Evolutionary conservation across 1,140 invertebrate species (phyloP).

Genomic region (Pinna nobilis): DNA sequence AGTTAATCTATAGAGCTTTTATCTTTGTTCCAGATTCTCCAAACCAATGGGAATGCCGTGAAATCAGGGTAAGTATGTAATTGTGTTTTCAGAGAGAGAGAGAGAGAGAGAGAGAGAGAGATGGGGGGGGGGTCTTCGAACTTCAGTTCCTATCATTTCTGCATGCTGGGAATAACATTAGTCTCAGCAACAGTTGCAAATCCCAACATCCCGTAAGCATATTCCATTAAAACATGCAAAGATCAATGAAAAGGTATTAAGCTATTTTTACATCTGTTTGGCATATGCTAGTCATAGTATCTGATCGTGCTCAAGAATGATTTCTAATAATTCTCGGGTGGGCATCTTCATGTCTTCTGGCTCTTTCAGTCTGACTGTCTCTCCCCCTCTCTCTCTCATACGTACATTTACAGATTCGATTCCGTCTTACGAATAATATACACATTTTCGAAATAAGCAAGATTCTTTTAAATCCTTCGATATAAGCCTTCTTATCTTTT

Average conservation of each 20-base stretch:
- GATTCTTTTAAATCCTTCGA: not conserved
- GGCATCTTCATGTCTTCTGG: too few relatives aligned
- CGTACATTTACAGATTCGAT: too few relatives aligned
- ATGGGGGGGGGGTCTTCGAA: not conserved
- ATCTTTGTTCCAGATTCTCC: constrained; percentile 11
- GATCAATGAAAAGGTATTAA: too few relatives aligned
- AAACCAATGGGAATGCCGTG: constrained; percentile 10
- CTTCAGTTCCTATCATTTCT: not conserved
- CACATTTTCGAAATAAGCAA: not conserved
- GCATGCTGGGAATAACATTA: too few relatives aligned
- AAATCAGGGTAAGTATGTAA: not conserved
- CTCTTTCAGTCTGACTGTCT: too few relatives aligned
- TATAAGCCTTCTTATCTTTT: not conserved
- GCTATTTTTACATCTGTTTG: too few relatives aligned
- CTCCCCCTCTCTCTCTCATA: too few relatives aligned
- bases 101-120: not conserved
- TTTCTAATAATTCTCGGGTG: too few relatives aligned
- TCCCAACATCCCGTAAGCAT: not conserved
- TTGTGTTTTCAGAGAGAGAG: not conserved
- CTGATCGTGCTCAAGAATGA: too few relatives aligned
- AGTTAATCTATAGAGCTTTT: not conserved
- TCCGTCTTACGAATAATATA: too few relatives aligned
- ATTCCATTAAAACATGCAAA: not conserved
- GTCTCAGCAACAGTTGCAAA: not conserved
- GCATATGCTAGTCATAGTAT: too few relatives aligned